Conservation (phyloP, 2,888 invertebrate genomes). For the Eilema depressum region DNA sequence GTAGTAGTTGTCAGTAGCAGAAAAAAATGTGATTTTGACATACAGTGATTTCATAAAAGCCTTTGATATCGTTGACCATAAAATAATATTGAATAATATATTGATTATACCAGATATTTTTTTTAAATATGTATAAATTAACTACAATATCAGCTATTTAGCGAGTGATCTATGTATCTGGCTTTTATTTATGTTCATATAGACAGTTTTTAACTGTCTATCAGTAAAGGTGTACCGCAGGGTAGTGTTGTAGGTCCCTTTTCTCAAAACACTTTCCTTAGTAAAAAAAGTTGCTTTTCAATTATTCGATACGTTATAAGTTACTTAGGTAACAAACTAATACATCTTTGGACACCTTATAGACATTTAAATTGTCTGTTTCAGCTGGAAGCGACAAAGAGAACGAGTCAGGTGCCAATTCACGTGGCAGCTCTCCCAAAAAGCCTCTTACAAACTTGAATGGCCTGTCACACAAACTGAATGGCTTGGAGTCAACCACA, state of each 20-base stretch:
- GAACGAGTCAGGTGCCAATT: constrained; percentile 84
- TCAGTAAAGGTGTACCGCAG: background rate
- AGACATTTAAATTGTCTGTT: background rate
- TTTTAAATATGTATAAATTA: background rate
- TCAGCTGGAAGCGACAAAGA: constrained; percentile 90
- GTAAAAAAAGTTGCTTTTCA: background rate
- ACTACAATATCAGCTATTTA: background rate
- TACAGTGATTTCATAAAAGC: background rate
- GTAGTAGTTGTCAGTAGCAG: too few species aligned
- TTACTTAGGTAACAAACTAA: background rate
- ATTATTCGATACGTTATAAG: background rate
- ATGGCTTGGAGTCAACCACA: constrained; percentile 64
- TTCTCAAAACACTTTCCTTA: background rate
- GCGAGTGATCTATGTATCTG: background rate
- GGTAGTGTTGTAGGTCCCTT: background rate
- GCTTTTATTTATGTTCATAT: background rate
- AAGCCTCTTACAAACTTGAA: constrained; percentile 74
- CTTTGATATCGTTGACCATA: background rate
- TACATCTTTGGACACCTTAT: background rate
- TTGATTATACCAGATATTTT: background rate
- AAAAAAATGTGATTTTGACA: background rate
- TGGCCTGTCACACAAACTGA: constrained; percentile 68
- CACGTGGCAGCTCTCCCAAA: constrained; percentile 77
- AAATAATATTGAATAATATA: background rate
- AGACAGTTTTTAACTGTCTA: background rate